phyloP scores from a whole-genome alignment of 2,888 invertebrate species.

The Poecilobothrus nobilitatus region DNA sequence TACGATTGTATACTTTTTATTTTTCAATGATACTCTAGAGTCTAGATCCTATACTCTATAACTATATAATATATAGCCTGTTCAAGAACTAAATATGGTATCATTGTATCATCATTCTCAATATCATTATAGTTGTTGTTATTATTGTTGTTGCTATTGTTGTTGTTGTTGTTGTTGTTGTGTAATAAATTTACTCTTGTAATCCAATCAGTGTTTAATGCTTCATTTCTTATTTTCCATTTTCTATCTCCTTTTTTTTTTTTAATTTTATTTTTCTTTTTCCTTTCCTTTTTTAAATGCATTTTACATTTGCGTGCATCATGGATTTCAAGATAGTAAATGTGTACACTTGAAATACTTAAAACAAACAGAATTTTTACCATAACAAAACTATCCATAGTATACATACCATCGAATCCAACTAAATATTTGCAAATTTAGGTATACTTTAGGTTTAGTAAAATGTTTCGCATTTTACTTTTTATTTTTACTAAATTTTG shows the following conservation, averaged over 20 bases:
- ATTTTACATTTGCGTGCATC: not conserved
- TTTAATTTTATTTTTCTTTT: not conserved
- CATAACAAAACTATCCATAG: too few species aligned
- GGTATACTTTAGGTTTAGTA: too few species aligned
- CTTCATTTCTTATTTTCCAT: not conserved
- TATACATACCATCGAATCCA: too few species aligned
- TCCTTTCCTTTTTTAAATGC: not conserved
- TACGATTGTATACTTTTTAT: too few species aligned
- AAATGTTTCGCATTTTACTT: not conserved
- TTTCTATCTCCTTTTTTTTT: not conserved
- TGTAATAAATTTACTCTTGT: not conserved
- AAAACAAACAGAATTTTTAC: too few species aligned
- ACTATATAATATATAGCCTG: too few species aligned
- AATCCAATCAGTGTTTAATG: constrained; percentile 3
- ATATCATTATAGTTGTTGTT: not conserved
- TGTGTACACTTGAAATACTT: too few species aligned
- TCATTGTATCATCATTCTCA: not conserved
- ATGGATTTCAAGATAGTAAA: not conserved
- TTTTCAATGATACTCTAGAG: too few species aligned
- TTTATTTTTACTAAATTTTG: not conserved
- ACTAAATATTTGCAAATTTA: too few species aligned
- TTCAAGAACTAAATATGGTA: too few species aligned
- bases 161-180: not conserved
- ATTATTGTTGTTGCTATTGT: not conserved
- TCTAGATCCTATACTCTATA: too few species aligned